These are phyloP conservation scores for Cacatua alba DNA, from an alignment of 2,113 vertebrate species.

Conservation along the genomic window DNA sequence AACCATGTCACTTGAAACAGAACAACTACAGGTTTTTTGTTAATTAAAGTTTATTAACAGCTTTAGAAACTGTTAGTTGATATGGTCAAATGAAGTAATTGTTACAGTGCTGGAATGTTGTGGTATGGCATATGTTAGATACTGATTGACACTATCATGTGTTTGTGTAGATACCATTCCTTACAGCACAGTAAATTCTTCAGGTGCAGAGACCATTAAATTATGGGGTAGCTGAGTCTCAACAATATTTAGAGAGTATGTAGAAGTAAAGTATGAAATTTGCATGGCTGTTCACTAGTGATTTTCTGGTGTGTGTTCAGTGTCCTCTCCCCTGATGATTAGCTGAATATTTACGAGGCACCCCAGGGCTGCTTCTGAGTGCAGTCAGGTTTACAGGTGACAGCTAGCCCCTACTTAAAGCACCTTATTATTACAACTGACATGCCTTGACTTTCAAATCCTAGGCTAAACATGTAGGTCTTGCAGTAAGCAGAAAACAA, in stretches of 20 bases:
- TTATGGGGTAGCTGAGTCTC: not conserved
- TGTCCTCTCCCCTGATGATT: not conserved
- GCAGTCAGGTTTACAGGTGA: not conserved
- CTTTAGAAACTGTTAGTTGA: constrained; percentile 14
- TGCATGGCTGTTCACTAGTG: not conserved
- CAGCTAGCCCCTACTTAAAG: not conserved
- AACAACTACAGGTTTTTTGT: constrained; percentile 22
- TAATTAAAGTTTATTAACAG: constrained; percentile 59
- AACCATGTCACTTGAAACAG: not conserved
- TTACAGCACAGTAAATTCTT: not conserved
- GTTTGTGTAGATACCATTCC: not conserved
- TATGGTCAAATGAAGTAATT: constrained; percentile 47
- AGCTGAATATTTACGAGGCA: not conserved
- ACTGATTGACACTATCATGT: constrained; percentile 18
- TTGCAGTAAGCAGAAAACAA: not conserved
- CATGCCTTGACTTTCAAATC: not conserved
- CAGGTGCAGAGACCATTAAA: not conserved
- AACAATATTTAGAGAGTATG: not conserved
- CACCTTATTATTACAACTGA: not conserved
- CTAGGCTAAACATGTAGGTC: not conserved
- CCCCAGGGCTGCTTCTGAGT: not conserved
- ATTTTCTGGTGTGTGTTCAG: not conserved
- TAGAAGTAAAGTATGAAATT: not conserved
- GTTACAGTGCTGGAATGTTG: constrained; percentile 2
- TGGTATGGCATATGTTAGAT: not conserved